phyloP scores from a whole-genome alignment of 2,888 invertebrate genomes.

The Himalopsyche kuldschensis region DNA sequence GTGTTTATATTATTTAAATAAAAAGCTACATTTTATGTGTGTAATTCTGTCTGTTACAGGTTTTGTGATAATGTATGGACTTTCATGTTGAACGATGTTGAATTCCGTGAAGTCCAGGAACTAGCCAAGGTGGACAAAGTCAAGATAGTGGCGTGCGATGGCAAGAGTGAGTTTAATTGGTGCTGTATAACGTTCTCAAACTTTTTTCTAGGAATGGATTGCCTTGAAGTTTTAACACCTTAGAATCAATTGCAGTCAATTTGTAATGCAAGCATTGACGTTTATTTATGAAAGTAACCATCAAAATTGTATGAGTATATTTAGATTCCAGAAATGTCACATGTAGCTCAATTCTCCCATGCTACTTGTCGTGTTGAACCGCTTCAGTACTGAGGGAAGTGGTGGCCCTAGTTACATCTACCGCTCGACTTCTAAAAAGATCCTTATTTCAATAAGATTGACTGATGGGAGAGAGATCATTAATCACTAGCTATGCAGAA shows the following conservation, averaged over 20 bases:
- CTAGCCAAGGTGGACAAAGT: constrained; percentile 91
- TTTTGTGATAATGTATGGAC: constrained; percentile 99
- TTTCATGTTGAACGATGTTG: constrained; percentile 96
- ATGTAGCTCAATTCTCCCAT: too few species aligned
- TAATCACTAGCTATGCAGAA: too few species aligned
- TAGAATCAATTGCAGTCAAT: background rate
- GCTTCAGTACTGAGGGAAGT: too few species aligned
- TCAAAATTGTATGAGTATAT: too few species aligned
- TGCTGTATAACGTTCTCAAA: constrained; percentile 38
- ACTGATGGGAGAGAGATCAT: too few species aligned
- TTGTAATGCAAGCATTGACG: background rate
- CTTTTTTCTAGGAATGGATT: constrained; percentile 8
- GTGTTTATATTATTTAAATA: too few species aligned
- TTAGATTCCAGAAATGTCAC: too few species aligned
- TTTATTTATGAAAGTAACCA: background rate
- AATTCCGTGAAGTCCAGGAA: constrained; percentile 94
- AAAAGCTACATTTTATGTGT: background rate
- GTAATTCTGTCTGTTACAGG: constrained; percentile 52
- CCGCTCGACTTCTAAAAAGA: too few species aligned
- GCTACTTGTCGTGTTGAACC: too few species aligned
- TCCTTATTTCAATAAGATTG: too few species aligned
- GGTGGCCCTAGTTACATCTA: too few species aligned
- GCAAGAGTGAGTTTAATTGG: constrained; percentile 72
- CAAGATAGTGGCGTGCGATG: constrained; percentile 97
- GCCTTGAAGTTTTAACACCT: background rate